Evolutionary conservation across 2,888 invertebrate genomes (phyloP).

Genomic region (Drosophila quinaria): DNA sequence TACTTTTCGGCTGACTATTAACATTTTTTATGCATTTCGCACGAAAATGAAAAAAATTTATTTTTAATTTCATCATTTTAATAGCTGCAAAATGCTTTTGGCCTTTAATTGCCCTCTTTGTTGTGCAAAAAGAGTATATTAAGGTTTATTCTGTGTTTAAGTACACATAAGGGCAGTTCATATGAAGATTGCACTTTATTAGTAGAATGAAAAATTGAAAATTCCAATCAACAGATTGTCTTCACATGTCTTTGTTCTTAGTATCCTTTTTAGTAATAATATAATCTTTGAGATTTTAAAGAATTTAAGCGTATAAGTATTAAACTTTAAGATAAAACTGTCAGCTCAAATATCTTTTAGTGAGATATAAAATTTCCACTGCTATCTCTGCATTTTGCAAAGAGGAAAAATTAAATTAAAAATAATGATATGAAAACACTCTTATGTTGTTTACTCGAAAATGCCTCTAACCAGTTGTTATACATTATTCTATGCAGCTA

Average conservation of each 20-base stretch:
- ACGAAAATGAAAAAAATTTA: conserved; percentile 25
- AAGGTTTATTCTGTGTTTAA: background rate
- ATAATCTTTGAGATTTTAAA: background rate
- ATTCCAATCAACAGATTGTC: background rate
- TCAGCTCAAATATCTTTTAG: too few species aligned
- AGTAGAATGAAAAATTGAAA: background rate
- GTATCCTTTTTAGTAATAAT: background rate
- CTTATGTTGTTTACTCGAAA: too few species aligned
- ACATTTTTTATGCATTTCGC: conserved; percentile 42
- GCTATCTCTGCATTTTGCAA: too few species aligned
- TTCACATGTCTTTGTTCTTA: background rate
- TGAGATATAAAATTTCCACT: too few species aligned
- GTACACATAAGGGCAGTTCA: background rate
- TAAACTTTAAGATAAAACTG: too few species aligned
- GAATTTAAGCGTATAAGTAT: too few species aligned
- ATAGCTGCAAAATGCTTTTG: conserved; percentile 49
- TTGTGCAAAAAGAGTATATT: background rate
- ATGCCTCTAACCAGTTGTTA: too few species aligned
- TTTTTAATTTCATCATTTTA: conserved; percentile 54
- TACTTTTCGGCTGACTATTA: conserved; percentile 45
- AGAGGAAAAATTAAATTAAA: too few species aligned
- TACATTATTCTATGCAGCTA: too few species aligned
- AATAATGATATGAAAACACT: too few species aligned
- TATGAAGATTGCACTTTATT: background rate
- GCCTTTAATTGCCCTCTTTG: conserved; percentile 60